These are phyloP conservation scores for Macropis europaea DNA, from an alignment of 2,888 invertebrate species.

Conservation along the genomic window DNA sequence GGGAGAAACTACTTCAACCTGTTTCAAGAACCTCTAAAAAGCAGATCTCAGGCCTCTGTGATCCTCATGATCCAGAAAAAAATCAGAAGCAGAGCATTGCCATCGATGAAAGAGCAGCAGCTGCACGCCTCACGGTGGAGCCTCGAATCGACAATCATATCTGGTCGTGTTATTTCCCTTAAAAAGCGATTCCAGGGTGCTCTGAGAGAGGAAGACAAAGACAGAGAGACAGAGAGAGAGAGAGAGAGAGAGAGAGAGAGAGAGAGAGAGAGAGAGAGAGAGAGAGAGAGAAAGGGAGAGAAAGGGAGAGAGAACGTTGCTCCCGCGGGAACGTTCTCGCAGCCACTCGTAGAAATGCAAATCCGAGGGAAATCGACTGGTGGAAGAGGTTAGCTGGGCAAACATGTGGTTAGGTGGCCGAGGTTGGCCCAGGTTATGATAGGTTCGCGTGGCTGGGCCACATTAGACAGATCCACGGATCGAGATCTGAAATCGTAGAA, in stretches of 20 bases:
- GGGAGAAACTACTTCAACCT: no score
- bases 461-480: slow-evolving; percentile 74
- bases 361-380: slow-evolving; percentile 62
- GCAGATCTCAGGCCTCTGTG: no score
- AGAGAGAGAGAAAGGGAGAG: neutral
- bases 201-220: neutral
- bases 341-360: slow-evolving; percentile 73
- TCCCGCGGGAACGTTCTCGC: slow-evolving; percentile 45
- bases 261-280: neutral
- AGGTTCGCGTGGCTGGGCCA: slow-evolving; percentile 78
- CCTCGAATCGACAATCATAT: slow-evolving; percentile 18
- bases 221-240: neutral
- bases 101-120: no score
- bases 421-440: slow-evolving; percentile 77
- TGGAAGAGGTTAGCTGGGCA: slow-evolving; percentile 72
- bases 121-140: neutral
- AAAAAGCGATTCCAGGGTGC: slow-evolving; percentile 13
- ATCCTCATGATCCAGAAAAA: no score
- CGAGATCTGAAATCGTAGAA: slow-evolving; percentile 77
- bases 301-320: slow-evolving; percentile 30
- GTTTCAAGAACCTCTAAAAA: no score
- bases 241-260: neutral
- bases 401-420: slow-evolving; percentile 75
- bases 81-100: no score
- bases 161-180: slow-evolving; percentile 21